phyloP scores from a whole-genome alignment of 1,140 invertebrate genomes.

The Homalodisca vitripennis region DNA sequence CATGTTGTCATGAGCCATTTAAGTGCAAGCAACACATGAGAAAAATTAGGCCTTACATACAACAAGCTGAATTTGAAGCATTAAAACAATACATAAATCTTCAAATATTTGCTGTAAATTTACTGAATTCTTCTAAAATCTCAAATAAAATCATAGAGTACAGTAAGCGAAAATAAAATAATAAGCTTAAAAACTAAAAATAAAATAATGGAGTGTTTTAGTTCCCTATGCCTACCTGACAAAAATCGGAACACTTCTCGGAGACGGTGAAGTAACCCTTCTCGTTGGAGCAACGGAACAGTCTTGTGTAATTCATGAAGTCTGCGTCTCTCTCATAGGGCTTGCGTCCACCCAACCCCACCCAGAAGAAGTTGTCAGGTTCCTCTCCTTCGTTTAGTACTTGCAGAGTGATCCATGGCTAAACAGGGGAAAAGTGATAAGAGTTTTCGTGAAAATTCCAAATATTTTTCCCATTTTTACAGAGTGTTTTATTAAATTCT shows the following conservation, averaged over 20 bases:
- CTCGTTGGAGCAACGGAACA: conserved; percentile 99
- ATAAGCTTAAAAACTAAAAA: too few relatives aligned
- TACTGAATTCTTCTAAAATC: too few relatives aligned
- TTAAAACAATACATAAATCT: too few relatives aligned
- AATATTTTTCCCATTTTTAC: conserved; percentile 1
- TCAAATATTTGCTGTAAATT: too few relatives aligned
- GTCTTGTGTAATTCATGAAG: conserved; percentile 91
- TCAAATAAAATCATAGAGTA: too few relatives aligned
- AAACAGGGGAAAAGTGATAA: conserved; percentile 29
- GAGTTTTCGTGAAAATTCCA: conserved; percentile 27
- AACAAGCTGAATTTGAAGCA: too few relatives aligned
- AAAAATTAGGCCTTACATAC: too few relatives aligned
- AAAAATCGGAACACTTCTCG: conserved; percentile 99
- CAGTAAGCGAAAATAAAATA: too few relatives aligned
- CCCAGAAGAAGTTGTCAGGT: conserved; percentile 99
- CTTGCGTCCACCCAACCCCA: conserved; percentile 90
- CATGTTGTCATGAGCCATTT: too few relatives aligned
- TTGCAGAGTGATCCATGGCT: conserved; percentile 80
- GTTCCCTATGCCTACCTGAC: conserved; percentile 83
- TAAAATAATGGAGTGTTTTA: too few relatives aligned
- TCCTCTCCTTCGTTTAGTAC: conserved; percentile 96
- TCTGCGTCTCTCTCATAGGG: conserved; percentile 88
- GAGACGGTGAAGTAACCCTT: conserved; percentile 99
- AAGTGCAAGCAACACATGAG: too few relatives aligned
- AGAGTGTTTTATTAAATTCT: not conserved